Conservation (phyloP, 2,888 invertebrate genomes). For the Ariolimax columbianus region DNA sequence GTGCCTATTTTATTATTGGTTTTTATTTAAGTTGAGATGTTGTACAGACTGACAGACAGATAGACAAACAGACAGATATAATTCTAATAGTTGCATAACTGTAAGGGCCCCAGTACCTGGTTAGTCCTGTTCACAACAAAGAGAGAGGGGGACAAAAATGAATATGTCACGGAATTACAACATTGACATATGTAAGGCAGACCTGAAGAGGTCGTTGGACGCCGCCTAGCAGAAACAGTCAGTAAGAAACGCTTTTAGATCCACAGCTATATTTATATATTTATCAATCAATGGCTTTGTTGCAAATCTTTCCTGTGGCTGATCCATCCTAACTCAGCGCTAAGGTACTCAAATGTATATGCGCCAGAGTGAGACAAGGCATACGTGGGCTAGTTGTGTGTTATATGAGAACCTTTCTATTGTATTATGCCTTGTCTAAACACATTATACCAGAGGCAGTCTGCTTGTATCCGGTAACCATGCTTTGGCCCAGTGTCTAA, state of each 20-base stretch:
- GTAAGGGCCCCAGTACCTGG: constrained; percentile 38
- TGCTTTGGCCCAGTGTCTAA: too few relatives aligned
- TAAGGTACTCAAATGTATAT: too few relatives aligned
- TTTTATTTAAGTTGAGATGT: constrained; percentile 41
- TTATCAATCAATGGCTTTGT: background rate
- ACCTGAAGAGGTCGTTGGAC: background rate
- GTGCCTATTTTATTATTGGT: constrained; percentile 56
- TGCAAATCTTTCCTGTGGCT: background rate
- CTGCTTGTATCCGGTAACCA: too few relatives aligned
- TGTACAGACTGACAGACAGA: constrained; percentile 42
- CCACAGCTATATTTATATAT: background rate
- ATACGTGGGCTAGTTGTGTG: too few relatives aligned
- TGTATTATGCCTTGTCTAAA: too few relatives aligned
- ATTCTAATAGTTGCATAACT: constrained; percentile 47
- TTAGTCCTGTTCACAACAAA: constrained; percentile 46
- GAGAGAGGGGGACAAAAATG: constrained; percentile 13
- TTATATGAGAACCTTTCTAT: too few relatives aligned
- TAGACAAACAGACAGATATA: constrained; percentile 41
- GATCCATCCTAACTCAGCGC: too few relatives aligned
- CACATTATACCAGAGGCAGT: too few relatives aligned
- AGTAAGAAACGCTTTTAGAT: background rate
- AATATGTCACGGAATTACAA: constrained; percentile 17
- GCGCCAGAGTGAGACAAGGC: too few relatives aligned
- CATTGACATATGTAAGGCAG: constrained; percentile 3
- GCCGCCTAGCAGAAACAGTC: background rate